Evolutionary conservation across 1,140 invertebrate species (phyloP), one percentile per base, ranked within the genome.

Genomic region (Tetranychus cinnabarinus): DNA sequence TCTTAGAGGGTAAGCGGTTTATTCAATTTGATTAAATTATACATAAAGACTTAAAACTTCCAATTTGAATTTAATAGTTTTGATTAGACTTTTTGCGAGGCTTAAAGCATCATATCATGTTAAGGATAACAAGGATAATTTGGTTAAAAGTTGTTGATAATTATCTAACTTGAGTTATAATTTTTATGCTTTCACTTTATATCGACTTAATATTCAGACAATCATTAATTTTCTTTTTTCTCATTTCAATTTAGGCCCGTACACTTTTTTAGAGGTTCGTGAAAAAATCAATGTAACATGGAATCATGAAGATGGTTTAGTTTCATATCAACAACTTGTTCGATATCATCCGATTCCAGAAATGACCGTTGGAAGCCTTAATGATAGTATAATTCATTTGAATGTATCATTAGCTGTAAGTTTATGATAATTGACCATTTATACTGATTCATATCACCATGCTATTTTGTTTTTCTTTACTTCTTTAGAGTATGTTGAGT

Each of bases 321-420:
- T 76, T 31, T 65, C 64, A 1, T 76, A 75, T 62, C 60, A 65
- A 31, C 67, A 66, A 67, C 69, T 67, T 10, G 67, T 65, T 57
- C 52, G 47, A 15, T 70, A 66, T 63, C 47, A 63, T 46, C 69
- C 59, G 69, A 69, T 56, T 62, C 60, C 56, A 6, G 61, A 67
- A 36, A 15, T 46, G 46, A 67, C 64, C 15, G 60, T 59, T 50
- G 70, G 72, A 37, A 61, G 61, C 13, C 66, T 73, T 33, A 66
- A 70, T 62, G 73, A 75, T 56, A 66, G 59, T n/a, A 70, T 76
- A 55, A 67, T 67, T 23, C 72, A 72, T 36, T 57, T 73, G 15
- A 76, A 74, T 66, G 62, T 74, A 36, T 71, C 72, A 2, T 65
- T 73, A 52, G 62, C 73, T 54, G 68, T 68, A 61, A 66, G 65